Conservation (phyloP, 23 tunicate genomes). For the Trididemnum nubilum region DNA sequence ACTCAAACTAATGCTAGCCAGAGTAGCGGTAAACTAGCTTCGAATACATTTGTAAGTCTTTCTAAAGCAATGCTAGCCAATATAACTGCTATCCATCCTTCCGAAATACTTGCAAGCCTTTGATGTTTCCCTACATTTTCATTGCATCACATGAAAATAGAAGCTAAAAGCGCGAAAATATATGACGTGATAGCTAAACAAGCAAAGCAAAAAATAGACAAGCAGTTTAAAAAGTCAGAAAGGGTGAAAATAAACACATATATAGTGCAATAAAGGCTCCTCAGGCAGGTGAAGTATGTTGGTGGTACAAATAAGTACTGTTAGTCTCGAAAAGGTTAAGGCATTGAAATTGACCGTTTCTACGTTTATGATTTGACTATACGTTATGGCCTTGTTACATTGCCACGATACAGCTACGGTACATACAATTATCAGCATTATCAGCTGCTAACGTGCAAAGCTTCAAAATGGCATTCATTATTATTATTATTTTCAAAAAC, state of each 20-base stretch:
- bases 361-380: too few relatives aligned
- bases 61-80: constrained; percentile 25
- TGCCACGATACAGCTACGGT: too few relatives aligned
- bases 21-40: constrained; percentile 8
- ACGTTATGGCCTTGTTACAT: too few relatives aligned
- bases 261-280: constrained; percentile 16
- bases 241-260: constrained; percentile 22
- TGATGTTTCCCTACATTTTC: constrained; percentile 12
- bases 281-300: neutral
- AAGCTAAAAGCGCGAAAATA: constrained; percentile 24
- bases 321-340: constrained; percentile 14
- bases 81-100: constrained; percentile 14
- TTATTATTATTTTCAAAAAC: too few relatives aligned
- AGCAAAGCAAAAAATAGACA: constrained; percentile 1
- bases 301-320: constrained; percentile 30
- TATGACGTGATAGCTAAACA: constrained; percentile 26
- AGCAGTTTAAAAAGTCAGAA: constrained; percentile 23
- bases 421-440: too few relatives aligned
- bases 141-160: constrained; percentile 10
- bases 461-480: too few relatives aligned
- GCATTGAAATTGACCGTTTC: too few relatives aligned
- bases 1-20: constrained; percentile 25
- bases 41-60: constrained; percentile 23
- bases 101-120: constrained; percentile 24
- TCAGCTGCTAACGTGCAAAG: too few relatives aligned